These are phyloP conservation scores for Crambe crambe DNA, from an alignment of 37 sponge, comb jelly and placozoan genomes.

Conservation along the genomic window DNA sequence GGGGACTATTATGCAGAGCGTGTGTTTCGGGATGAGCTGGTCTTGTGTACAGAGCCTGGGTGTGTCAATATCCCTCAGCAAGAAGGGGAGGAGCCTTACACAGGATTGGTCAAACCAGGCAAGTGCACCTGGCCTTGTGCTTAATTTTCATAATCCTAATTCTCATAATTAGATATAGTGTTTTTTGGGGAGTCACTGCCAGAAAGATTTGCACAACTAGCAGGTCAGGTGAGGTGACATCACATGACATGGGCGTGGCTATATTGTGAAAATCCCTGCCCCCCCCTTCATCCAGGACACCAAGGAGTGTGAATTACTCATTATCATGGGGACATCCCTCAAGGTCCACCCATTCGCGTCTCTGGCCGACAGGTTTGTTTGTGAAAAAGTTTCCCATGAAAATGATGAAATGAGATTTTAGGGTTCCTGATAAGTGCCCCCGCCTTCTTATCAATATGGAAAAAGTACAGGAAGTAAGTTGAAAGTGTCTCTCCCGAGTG, in stretches of 20 bases:
- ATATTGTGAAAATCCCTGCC: no score
- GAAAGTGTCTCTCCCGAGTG: neutral
- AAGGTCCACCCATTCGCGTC: slow-evolving; percentile 93
- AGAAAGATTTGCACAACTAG: slow-evolving; percentile 59
- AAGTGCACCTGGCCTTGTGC: neutral
- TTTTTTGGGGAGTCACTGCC: slow-evolving; percentile 94
- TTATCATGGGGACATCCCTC: slow-evolving; percentile 94
- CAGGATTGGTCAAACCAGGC: slow-evolving; percentile 87
- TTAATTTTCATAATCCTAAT: neutral
- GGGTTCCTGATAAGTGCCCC: slow-evolving; percentile 83
- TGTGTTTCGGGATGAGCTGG: slow-evolving; percentile 73
- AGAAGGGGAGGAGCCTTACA: slow-evolving; percentile 21
- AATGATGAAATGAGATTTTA: neutral
- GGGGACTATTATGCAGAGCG: no score
- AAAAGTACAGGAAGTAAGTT: slow-evolving; percentile 78
- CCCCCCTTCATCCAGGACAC: slow-evolving; percentile 51
- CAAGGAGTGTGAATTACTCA: slow-evolving; percentile 67
- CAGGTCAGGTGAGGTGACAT: slow-evolving; percentile 21
- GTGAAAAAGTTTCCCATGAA: no score
- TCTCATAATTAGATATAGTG: slow-evolving; percentile 73
- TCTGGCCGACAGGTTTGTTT: slow-evolving; percentile 59
- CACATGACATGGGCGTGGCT: no score
- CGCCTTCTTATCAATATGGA: slow-evolving; percentile 88
- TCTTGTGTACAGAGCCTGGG: slow-evolving; percentile 36
- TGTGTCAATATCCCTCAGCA: slow-evolving; percentile 30